These are phyloP conservation scores for Syrista parreyssii DNA, from an alignment of 2,888 invertebrate species.

Conservation along the genomic window DNA sequence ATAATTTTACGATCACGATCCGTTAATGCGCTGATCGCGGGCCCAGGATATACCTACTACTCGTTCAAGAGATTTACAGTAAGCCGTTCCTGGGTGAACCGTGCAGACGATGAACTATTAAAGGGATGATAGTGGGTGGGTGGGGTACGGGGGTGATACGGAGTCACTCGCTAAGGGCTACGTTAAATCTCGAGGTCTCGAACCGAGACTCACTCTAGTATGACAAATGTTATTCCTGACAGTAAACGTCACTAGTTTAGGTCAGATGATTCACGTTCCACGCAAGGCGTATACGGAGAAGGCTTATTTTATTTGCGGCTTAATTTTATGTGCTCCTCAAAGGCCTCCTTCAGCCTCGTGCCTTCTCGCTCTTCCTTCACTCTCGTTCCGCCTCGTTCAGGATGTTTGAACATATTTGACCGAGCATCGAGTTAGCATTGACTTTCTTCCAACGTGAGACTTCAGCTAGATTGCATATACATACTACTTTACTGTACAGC, in stretches of 20 bases:
- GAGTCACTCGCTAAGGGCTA: neutral
- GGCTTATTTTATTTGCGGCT: conserved; percentile 60
- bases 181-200: neutral
- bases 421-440: neutral
- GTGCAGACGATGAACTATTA: neutral
- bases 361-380: neutral
- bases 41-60: conserved; percentile 20
- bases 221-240: conserved; percentile 63
- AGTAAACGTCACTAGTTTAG: conserved; percentile 63
- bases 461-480: neutral
- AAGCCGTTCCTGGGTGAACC: conserved; percentile 6
- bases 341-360: conserved; percentile 8
- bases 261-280: conserved; percentile 56
- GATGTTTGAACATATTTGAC: neutral
- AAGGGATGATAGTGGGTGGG: neutral
- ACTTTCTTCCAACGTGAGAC: neutral
- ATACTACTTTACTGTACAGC: neutral
- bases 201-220: conserved; percentile 37
- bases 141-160: neutral
- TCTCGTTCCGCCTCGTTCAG: neutral
- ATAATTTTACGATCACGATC: conserved; percentile 37
- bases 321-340: conserved; percentile 55
- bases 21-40: conserved; percentile 44
- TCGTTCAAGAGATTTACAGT: conserved; percentile 49
- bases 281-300: conserved; percentile 13